Base-by-base conservation (phyloP, 2,888 invertebrate genomes). In the Bombylius discolor region DNA sequence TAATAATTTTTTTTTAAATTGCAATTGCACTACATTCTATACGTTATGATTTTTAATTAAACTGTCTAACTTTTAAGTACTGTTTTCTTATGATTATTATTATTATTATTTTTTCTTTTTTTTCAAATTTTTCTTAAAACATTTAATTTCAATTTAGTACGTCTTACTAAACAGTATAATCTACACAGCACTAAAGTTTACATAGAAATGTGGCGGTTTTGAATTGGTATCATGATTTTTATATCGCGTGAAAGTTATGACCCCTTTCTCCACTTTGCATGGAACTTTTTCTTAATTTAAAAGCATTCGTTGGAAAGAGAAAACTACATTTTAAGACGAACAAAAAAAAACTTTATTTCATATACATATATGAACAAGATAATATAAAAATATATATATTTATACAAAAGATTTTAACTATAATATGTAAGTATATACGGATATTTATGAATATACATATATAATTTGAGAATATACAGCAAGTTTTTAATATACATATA, bases 191-290 rank as follows among this genome's bases (percentile, higher is more conserved):
- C 67, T 68, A 69, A 67, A 64, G 72, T 69, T 71, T 69, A 72
- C 70, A 71, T 70, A 67, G 68, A 73, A 74, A 74, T 74, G 73
- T 70, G 72, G 70, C 69, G 65, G 65, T 65, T 66, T 67, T 67
- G 63, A 67, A 68, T 70, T 62, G 64, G 64, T 73, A 72, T 68
- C 73, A 73, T 70, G 71, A 71, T 74, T 74, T 51, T 73, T 74
- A 74, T 74, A 74, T 74, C 70, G 68, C 73, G 74, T 73, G 74
- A 74, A 74, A 74, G 74, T 74, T 74, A 67, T 74, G 74, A 74
- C 74, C 74, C 72, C 74, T 74, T 74, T 74, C 71, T 71, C 70
- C 63, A 65, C 63, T 65, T 66, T 61, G 56, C 51, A 56, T 59
- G 57, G 47, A 58, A 55, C 53, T 57, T 56, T 59, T 57, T 51